Evolutionary conservation across 2,888 invertebrate genomes (phyloP).

Genomic region (Drosophila ezoana): DNA sequence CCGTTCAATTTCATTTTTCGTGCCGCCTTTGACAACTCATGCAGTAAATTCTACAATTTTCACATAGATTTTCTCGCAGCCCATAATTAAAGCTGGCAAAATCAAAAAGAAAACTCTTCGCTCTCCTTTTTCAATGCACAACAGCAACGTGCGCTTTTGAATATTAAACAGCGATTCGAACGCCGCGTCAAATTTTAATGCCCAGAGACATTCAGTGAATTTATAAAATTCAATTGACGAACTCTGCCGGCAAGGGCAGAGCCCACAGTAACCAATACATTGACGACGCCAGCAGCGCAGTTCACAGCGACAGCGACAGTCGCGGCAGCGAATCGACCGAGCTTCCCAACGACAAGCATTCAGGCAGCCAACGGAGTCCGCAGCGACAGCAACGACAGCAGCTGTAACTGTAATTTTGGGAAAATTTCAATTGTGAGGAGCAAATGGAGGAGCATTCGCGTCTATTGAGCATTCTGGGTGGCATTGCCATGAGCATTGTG

Average conservation of each 20-base stretch:
- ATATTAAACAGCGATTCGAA: constrained; percentile 54
- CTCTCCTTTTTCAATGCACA: constrained; percentile 41
- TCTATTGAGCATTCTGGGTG: constrained; percentile 64
- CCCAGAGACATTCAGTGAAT: constrained; percentile 29
- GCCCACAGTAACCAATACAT: constrained; percentile 8
- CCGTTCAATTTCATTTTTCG: constrained; percentile 62
- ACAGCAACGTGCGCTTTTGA: constrained; percentile 41
- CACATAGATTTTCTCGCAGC: constrained; percentile 19
- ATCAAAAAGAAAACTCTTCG: constrained; percentile 22
- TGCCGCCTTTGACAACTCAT: constrained; percentile 45
- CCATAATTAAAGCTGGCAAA: not conserved
- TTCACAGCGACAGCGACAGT: constrained; percentile 5
- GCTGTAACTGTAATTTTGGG: constrained; percentile 1
- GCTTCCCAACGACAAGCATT: constrained; percentile 4
- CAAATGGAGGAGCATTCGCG: constrained; percentile 68
- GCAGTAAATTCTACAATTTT: constrained; percentile 21
- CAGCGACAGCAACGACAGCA: constrained; percentile 23
- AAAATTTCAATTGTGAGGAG: not conserved
- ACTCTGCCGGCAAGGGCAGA: constrained; percentile 20
- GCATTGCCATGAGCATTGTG: constrained; percentile 78
- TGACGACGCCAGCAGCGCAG: constrained; percentile 24
- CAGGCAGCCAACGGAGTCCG: constrained; percentile 44
- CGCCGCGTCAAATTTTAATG: constrained; percentile 13
- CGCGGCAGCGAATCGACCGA: constrained; percentile 9
- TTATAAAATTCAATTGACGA: constrained; percentile 49